Evolutionary conservation across 64 coral and sea anemone genomes (phyloP).

Genomic region (Pocillopora verrucosa): DNA sequence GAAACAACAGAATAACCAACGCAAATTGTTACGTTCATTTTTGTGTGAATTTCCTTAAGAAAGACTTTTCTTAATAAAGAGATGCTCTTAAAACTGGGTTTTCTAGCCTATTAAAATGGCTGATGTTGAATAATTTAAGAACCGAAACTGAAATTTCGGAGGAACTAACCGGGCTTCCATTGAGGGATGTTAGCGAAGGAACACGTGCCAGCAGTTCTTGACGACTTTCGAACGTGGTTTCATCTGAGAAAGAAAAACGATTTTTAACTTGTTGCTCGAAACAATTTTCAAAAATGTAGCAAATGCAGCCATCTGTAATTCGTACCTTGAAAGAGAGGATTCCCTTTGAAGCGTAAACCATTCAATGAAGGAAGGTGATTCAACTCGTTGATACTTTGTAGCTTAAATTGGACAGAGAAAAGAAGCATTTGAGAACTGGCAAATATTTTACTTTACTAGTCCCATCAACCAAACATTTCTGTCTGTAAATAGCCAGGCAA

Average conservation of each 20-base stretch:
- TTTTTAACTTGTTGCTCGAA: background rate
- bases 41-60: no score
- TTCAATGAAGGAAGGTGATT: slow-evolving; percentile 65
- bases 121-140: background rate
- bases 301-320: background rate
- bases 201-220: slow-evolving; percentile 87
- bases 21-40: no score
- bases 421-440: background rate
- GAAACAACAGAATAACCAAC: no score
- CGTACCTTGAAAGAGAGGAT: slow-evolving; percentile 82
- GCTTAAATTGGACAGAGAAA: slow-evolving; percentile 31
- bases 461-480: no score
- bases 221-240: slow-evolving; percentile 75
- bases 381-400: slow-evolving; percentile 77
- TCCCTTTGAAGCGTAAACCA: slow-evolving; percentile 58
- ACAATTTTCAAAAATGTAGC: background rate
- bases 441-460: no score
- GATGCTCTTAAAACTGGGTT: no score
- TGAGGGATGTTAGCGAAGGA: slow-evolving; percentile 62
- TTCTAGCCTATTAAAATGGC: no score
- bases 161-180: slow-evolving; percentile 79
- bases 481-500: no score
- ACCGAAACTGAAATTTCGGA: background rate
- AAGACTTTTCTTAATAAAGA: no score
- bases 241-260: slow-evolving; percentile 31